A percentile compares a stretch with the other conserved stretches of the same genome.
phyloP scores from a whole-genome alignment of 30 jellyfish, hydroid and myxozoan species.

The Turritopsis dohrnii region DNA sequence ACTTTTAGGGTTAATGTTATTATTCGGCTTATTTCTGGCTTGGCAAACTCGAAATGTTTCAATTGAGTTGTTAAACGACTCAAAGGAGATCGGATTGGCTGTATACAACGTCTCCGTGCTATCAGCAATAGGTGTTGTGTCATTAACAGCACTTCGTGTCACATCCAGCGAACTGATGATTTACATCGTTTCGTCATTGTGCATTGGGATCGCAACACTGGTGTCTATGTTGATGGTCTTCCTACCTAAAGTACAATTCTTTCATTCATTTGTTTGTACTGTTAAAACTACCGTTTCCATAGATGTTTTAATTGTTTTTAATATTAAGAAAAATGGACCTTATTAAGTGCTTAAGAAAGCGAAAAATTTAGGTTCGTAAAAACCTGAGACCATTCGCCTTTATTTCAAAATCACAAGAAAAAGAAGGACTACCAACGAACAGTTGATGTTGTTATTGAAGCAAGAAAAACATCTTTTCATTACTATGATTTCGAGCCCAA shows the following conservation, averaged over 20 bases:
- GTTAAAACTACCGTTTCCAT: too few relatives aligned
- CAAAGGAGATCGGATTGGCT: constrained; percentile 85
- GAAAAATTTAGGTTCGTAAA: too few relatives aligned
- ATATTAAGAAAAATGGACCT: too few relatives aligned
- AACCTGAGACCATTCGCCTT: too few relatives aligned
- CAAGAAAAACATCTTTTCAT: too few relatives aligned
- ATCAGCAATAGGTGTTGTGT: constrained; percentile 79
- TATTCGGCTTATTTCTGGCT: constrained; percentile 83
- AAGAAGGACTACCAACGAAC: too few relatives aligned
- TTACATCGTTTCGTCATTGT: constrained; percentile 51
- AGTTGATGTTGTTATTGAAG: too few relatives aligned
- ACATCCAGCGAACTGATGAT: constrained; percentile 45
- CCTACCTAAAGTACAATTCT: constrained; percentile 61
- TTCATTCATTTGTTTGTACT: too few relatives aligned
- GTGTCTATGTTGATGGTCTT: constrained; percentile 72
- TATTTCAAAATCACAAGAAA: too few relatives aligned
- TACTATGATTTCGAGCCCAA: too few relatives aligned
- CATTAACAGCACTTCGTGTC: constrained; percentile 52
- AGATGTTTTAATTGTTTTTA: too few relatives aligned
- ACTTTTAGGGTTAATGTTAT: constrained; percentile 46
- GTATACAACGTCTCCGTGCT: constrained; percentile 82
- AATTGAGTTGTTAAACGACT: constrained; percentile 61
- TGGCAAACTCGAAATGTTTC: constrained; percentile 80
- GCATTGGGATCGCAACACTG: constrained; percentile 71
- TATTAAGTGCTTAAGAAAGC: too few relatives aligned